phyloP scores from a whole-genome alignment of 2,113 vertebrate species.

The Gulo gulo region DNA sequence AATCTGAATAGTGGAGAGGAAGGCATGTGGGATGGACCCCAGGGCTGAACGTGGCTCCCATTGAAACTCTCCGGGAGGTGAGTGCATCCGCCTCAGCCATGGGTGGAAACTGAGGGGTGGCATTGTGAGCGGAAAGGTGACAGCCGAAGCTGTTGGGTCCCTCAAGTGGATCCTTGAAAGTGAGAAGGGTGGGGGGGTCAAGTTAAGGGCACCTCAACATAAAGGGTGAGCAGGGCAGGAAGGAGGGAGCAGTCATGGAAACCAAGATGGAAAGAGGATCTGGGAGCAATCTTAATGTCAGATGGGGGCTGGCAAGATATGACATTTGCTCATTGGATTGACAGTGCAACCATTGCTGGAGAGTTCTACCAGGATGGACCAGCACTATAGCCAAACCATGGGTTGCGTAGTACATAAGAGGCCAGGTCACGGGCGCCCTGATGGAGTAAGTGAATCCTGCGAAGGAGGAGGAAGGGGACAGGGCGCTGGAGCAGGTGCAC shows the following conservation, averaged over 20 bases:
- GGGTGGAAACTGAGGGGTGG: background rate
- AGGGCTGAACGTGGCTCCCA: background rate
- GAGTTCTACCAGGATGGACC: background rate
- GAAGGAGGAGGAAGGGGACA: background rate
- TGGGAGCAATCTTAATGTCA: fast-evolving
- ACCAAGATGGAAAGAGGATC: too few species aligned
- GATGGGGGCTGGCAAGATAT: fast-evolving
- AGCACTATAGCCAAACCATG: fast-evolving
- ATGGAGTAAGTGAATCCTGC: background rate
- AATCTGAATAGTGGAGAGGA: background rate
- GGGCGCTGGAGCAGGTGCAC: background rate
- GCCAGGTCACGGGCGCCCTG: background rate
- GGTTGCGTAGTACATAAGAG: background rate
- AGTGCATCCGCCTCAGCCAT: fast-evolving
- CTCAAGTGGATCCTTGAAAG: background rate
- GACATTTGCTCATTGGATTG: background rate
- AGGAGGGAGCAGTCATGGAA: background rate
- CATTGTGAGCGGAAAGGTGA: fast-evolving
- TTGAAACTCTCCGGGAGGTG: background rate
- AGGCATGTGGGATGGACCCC: too few species aligned
- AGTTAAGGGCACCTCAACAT: background rate
- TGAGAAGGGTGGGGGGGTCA: background rate
- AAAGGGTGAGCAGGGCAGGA: background rate
- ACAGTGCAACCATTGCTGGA: background rate
- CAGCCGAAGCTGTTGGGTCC: background rate